A percentile compares a stretch with the other conserved stretches of the same genome.
These are phyloP conservation scores for Zingel zingel DNA, from an alignment of 2,113 vertebrate species.

Conservation along the genomic window DNA sequence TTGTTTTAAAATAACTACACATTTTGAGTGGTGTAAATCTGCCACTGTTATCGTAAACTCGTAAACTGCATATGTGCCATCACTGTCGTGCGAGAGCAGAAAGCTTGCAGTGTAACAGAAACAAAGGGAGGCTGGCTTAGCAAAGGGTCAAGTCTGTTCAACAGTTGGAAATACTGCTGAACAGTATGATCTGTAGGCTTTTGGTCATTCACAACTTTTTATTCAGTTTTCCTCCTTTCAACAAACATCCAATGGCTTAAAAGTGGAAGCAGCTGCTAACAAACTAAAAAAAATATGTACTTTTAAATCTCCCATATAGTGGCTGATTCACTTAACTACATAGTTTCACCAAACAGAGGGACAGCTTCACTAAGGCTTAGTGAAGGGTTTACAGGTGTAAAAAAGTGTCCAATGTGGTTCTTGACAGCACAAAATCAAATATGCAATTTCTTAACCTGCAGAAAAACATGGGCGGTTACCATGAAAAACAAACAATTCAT, in stretches of 20 bases:
- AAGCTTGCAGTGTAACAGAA: background rate
- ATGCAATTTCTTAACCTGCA: background rate
- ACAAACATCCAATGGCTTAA: background rate
- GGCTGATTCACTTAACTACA: background rate
- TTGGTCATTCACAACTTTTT: no score
- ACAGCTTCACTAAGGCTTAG: background rate
- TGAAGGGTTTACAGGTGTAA: background rate
- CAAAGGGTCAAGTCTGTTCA: background rate
- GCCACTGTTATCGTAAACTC: background rate
- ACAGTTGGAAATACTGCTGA: background rate
- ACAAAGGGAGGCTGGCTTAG: background rate
- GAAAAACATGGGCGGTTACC: background rate
- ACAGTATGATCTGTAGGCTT: background rate
- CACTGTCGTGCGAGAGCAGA: background rate
- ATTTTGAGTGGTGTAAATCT: background rate
- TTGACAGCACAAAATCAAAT: background rate
- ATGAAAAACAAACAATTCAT: slow-evolving; percentile 9
- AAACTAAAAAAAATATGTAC: background rate
- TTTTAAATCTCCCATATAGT: background rate
- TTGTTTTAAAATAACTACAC: background rate
- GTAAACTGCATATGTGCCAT: no score
- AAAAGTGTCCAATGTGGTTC: background rate
- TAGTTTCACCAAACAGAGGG: background rate
- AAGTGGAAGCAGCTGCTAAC: background rate
- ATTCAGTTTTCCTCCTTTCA: background rate